Percentiles rank a stretch among this genome's conserved stretches.
Conservation (phyloP, 2,797 vertebrate species). For the Coilia nasus region DNA sequence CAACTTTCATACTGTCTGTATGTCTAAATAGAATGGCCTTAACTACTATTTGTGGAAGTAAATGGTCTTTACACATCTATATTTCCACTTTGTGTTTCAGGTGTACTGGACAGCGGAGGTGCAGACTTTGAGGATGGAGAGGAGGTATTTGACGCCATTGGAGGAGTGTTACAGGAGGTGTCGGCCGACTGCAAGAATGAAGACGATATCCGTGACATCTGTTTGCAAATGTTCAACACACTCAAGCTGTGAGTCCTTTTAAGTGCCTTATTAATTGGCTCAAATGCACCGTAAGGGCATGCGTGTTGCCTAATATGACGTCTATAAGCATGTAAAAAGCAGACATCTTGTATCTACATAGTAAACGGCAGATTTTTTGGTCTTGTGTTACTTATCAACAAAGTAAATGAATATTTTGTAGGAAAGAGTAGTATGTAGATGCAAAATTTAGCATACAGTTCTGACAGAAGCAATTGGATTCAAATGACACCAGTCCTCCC, state of each 20-base stretch:
- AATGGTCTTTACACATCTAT: too few relatives aligned
- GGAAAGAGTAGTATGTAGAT: neutral
- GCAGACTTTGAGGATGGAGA: slow-evolving; percentile 92
- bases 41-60: too few relatives aligned
- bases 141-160: slow-evolving; percentile 92
- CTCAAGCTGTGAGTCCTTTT: slow-evolving; percentile 80
- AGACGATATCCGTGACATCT: slow-evolving; percentile 87
- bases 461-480: neutral
- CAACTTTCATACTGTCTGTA: too few relatives aligned
- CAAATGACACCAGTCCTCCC: neutral
- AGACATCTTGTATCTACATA: neutral
- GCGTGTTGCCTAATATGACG: too few relatives aligned
- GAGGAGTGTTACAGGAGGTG: slow-evolving; percentile 89
- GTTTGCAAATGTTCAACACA: slow-evolving; percentile 93
- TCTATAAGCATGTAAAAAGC: too few relatives aligned
- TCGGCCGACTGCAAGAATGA: slow-evolving; percentile 89
- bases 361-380: neutral
- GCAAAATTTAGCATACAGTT: neutral
- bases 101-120: slow-evolving; percentile 83
- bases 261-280: too few relatives aligned
- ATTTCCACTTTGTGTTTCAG: slow-evolving; percentile 62
- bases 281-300: too few relatives aligned
- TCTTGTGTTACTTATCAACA: neutral
- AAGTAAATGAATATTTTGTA: neutral
- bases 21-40: too few relatives aligned